A percentile compares a stretch with the other conserved stretches of the same genome.
Conservation (phyloP, 2,888 invertebrate species). For the Halictus ligatus region DNA sequence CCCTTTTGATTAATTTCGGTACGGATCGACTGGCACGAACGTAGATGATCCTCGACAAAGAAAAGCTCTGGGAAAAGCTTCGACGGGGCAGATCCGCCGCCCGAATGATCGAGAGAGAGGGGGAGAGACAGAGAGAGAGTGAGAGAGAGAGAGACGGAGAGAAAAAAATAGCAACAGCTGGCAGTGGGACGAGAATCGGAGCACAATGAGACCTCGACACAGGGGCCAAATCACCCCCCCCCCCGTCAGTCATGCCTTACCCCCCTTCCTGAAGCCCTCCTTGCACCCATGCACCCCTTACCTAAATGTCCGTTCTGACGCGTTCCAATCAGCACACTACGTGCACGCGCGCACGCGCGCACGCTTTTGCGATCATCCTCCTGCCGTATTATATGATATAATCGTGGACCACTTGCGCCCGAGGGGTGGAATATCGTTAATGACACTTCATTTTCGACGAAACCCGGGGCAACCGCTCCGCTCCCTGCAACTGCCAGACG, state of each 20-base stretch:
- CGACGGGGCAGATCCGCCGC: conserved; percentile 1
- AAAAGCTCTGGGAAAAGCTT: conserved; percentile 54
- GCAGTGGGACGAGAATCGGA: conserved; percentile 68
- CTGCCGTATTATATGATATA: conserved; percentile 56
- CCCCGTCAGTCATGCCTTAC: not conserved
- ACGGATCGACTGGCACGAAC: conserved; percentile 64
- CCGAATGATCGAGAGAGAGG: conserved; percentile 26
- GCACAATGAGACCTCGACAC: conserved; percentile 65
- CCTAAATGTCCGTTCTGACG: conserved; percentile 17
- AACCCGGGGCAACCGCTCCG: not conserved
- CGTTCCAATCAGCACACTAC: conserved; percentile 57
- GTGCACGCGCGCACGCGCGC: conserved; percentile 64
- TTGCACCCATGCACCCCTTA: not conserved
- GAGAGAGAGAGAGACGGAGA: conserved; percentile 12
- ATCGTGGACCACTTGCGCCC: conserved; percentile 48
- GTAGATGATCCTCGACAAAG: conserved; percentile 66
- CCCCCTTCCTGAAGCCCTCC: not conserved
- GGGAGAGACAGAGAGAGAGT: not conserved
- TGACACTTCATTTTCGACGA: conserved; percentile 30
- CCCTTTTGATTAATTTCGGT: conserved; percentile 76
- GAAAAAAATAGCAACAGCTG: conserved; percentile 71
- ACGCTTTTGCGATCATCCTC: conserved; percentile 55
- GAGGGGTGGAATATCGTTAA: conserved; percentile 49
- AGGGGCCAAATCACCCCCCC: conserved; percentile 43
- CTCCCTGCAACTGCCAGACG: not conserved